These are phyloP conservation scores for Electrophaes corylata DNA, from an alignment of 2,888 invertebrate species.

Conservation along the genomic window DNA sequence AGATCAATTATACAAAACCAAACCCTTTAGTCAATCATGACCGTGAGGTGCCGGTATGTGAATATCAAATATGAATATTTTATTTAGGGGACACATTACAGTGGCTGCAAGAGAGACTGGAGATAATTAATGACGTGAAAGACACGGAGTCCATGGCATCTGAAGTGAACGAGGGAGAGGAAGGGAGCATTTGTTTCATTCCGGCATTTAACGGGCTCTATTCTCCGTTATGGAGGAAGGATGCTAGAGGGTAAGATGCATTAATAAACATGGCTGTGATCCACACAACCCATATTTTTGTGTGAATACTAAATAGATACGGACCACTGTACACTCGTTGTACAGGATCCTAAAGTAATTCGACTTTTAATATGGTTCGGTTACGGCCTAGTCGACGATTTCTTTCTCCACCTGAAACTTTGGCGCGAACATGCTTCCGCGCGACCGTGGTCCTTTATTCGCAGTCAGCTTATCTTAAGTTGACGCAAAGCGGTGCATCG, in stretches of 20 bases:
- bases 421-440: too few relatives aligned
- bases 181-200: constrained; percentile 95
- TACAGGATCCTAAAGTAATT: too few relatives aligned
- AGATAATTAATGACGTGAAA: constrained; percentile 87
- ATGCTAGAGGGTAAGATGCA: constrained; percentile 88
- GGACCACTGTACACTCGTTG: too few relatives aligned
- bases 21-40: not conserved
- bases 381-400: too few relatives aligned
- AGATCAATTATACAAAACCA: not conserved
- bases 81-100: constrained; percentile 89
- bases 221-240: constrained; percentile 98
- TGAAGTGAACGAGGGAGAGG: constrained; percentile 67
- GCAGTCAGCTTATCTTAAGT: too few relatives aligned
- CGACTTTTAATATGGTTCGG: too few relatives aligned
- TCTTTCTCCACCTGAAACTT: too few relatives aligned
- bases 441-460: too few relatives aligned
- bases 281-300: not conserved
- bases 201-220: constrained; percentile 99
- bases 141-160: constrained; percentile 85
- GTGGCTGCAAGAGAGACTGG: constrained; percentile 95
- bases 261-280: not conserved
- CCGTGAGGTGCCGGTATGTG: not conserved
- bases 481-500: too few relatives aligned
- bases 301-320: not conserved
- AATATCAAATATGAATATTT: constrained; percentile 27